Conservation (phyloP, 2,113 vertebrate species). For the Vulpes ferrilata region DNA sequence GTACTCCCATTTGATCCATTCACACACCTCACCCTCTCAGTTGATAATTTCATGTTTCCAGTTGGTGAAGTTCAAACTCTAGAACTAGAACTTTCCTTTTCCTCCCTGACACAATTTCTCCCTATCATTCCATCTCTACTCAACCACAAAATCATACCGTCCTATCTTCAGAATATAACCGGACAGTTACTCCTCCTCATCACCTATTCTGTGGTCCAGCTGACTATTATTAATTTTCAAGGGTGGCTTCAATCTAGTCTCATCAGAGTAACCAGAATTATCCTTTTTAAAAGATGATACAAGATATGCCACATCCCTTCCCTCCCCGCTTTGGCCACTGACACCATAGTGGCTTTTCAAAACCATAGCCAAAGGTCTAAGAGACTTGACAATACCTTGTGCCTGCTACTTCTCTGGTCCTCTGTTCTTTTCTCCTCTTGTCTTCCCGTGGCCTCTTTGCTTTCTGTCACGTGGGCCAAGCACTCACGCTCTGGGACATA, state of each 20-base stretch:
- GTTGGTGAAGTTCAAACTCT: not conserved
- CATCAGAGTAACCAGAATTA: not conserved
- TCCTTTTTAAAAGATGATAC: not conserved
- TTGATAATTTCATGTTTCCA: not conserved
- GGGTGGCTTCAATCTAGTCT: not conserved
- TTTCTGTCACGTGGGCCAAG: accelerated
- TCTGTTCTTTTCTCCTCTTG: not conserved
- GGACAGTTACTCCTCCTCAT: not conserved
- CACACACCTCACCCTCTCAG: not conserved
- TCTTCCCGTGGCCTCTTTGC: not conserved
- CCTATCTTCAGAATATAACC: not conserved
- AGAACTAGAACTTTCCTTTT: not conserved
- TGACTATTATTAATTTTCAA: not conserved
- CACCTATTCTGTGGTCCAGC: not conserved
- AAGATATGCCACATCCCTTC: not conserved
- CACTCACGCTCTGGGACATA: not conserved
- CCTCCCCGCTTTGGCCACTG: not conserved
- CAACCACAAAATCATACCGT: not conserved
- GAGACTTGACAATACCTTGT: accelerated
- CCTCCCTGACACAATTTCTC: not conserved
- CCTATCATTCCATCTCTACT: not conserved
- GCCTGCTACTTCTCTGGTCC: not conserved
- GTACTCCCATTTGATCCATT: not conserved
- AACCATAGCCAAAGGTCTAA: no score
- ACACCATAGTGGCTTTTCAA: not conserved